Evolutionary conservation across 2,797 vertebrate species (phyloP), one percentile per base, ranked within the genome.

Genomic region (Discoglossus pictus): DNA sequence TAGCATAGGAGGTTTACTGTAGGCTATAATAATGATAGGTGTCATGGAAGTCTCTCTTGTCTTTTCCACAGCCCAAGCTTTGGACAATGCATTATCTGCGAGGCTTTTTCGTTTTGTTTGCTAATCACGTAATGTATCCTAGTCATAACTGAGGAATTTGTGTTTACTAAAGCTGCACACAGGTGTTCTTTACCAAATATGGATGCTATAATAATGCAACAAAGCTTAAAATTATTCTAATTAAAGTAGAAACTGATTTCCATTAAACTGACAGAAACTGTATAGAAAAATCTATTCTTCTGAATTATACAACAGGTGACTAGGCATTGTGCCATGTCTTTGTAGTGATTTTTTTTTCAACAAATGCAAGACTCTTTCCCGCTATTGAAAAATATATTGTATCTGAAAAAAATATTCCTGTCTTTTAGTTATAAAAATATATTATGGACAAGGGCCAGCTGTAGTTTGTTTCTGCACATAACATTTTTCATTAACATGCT

Each of bases 231-330:
- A 48, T 48, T 50, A 38, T 36, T 61, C 20, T 50, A 61, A 61
- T 61, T 38, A 38, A 48, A 38, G 24, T 39, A 11, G 18, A 61
- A 16, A 2, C 4, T 61, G 18, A 61, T 48, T 61, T 21, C 13
- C 31, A 24, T 50, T 24, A 10, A 38, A 35, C 31, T 31, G 20
- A n/a, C 27, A 15, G 8, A 24, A 50, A 9, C 16, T 18, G 10
- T 13, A 38, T 1, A 34, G 8, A 38, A 50, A 50, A 48, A 50
- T 34, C 1, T 16, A 24, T 60, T 39, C 27, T 11, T 38, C 31
- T 39, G 21, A 61, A 48, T 61, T 38, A 50, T 36, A n/a, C 16
- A 61, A 35, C 43, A 61, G 43, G 58, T 61, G 58, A 36, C 27
- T 47, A 38, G 58, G 27, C 58, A 31, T 8, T 44, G 25, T 44